Evolutionary conservation across 2,888 invertebrate genomes (phyloP), one percentile per base, ranked within the genome.

Genomic region (Azorinus chamasolen): DNA sequence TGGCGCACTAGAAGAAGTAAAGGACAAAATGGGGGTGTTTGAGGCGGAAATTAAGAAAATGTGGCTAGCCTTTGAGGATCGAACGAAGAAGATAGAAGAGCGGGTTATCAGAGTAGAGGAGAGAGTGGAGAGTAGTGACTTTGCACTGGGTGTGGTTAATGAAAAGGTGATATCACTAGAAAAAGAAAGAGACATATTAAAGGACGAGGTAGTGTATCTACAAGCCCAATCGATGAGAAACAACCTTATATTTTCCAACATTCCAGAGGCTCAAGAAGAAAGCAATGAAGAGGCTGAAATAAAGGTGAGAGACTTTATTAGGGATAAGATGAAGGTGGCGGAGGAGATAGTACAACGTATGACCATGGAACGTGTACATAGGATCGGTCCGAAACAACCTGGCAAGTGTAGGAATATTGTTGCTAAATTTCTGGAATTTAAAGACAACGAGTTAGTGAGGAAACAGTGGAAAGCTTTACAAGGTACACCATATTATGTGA

Each of bases 211-310:
- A n/a, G n/a, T 41, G 10, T 59, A 73, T 27, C 41, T 65, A 12
- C 59, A 73, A 58, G 22, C 61, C 12, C 61, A 65, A 43, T 61
- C 66, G 1, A 66, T 73, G 66, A 59, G 55, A 20, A 61, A 73
- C 43, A 73, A 59, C 25, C 46, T 66, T 8, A 41, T 73, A 14
- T 57, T 71, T 27, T 27, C 39, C 16, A 24, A 39, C 16, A 51
- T 71, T 20, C 63, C 63, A 6, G 71, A 71, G 46, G 37, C 16
- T 27, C 18, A 46, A 24, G 50, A 18, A 1, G 63, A 63, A n/a
- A 20, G 45, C n/a, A 32, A 55, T 25, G 69, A 69, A 25, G 45
- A 48, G 10, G 10, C 32, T 6, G 65, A 66, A 24, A 10, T 1
- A n/a, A 45, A 27, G 14, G 18, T 68, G 46, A 54, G 55, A 24